phyloP scores from a whole-genome alignment of 2,797 vertebrate species.

The Trematomus bernacchii region DNA sequence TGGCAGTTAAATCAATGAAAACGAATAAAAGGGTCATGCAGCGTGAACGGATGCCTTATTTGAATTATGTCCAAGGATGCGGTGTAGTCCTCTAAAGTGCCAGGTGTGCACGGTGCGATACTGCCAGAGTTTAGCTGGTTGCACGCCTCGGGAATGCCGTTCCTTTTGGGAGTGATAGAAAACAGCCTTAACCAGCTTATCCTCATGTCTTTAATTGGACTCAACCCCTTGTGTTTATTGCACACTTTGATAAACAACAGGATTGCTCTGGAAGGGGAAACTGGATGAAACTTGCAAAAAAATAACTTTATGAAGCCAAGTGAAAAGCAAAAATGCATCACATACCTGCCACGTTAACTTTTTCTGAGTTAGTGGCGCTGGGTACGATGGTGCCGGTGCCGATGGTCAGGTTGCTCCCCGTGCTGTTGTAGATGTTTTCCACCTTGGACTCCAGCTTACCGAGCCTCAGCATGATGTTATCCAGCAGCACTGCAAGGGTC shows the following conservation, averaged over 20 bases:
- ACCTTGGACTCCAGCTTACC: slow-evolving; percentile 97
- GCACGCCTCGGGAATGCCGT: slow-evolving; percentile 14
- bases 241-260: slow-evolving; percentile 2
- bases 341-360: slow-evolving; percentile 96
- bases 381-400: slow-evolving; percentile 86
- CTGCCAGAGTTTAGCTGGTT: slow-evolving; percentile 30
- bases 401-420: slow-evolving; percentile 93
- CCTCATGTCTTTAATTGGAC: slow-evolving; percentile 24
- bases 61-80: slow-evolving; percentile 68
- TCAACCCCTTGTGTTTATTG: not conserved
- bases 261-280: slow-evolving; percentile 1
- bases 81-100: slow-evolving; percentile 51
- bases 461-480: slow-evolving; percentile 97
- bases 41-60: slow-evolving; percentile 63
- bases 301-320: not conserved
- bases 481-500: slow-evolving; percentile 96
- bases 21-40: slow-evolving; percentile 71
- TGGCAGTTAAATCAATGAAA: slow-evolving; percentile 76
- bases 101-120: slow-evolving; percentile 33
- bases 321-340: not conserved
- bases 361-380: slow-evolving; percentile 88
- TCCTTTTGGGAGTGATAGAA: slow-evolving; percentile 1
- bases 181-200: slow-evolving; percentile 8
- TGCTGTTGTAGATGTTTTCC: slow-evolving; percentile 95
- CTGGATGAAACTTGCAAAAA: not conserved